phyloP scores from a whole-genome alignment of 2,888 invertebrate species.

The Tetramorium bicarinatum region DNA sequence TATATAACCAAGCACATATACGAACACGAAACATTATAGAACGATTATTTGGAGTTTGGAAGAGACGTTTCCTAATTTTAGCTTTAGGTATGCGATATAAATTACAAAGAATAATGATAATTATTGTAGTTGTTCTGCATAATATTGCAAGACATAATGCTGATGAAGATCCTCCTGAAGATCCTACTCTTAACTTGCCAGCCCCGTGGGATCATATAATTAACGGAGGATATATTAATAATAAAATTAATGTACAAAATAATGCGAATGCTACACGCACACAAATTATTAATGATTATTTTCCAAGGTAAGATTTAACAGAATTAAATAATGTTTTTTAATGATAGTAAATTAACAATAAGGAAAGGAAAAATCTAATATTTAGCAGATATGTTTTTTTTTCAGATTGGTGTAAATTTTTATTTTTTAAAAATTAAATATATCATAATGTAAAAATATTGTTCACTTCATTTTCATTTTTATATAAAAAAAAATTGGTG shows the following conservation, averaged over 20 bases:
- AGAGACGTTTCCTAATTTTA: no score
- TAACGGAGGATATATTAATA: constrained; percentile 1
- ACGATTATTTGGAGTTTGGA: no score
- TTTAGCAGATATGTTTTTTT: not conserved
- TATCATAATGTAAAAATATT: not conserved
- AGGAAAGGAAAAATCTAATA: not conserved
- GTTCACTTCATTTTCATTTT: not conserved
- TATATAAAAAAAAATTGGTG: not conserved
- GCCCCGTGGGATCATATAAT: not conserved
- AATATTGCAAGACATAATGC: no score
- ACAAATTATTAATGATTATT: constrained; percentile 7
- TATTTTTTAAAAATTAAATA: not conserved
- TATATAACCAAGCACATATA: no score
- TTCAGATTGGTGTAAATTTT: not conserved
- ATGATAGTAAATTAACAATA: not conserved
- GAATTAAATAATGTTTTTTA: not conserved
- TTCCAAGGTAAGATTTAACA: not conserved
- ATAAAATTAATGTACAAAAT: constrained; percentile 1
- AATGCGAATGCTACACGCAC: not conserved
- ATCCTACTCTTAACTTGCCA: no score
- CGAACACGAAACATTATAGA: no score
- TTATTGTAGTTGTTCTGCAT: no score
- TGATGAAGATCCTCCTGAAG: no score
- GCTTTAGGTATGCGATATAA: no score
- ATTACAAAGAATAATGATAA: no score